Conservation (phyloP, 37 sponge, comb jelly and placozoan genomes). For the Sycon ciliatum region DNA sequence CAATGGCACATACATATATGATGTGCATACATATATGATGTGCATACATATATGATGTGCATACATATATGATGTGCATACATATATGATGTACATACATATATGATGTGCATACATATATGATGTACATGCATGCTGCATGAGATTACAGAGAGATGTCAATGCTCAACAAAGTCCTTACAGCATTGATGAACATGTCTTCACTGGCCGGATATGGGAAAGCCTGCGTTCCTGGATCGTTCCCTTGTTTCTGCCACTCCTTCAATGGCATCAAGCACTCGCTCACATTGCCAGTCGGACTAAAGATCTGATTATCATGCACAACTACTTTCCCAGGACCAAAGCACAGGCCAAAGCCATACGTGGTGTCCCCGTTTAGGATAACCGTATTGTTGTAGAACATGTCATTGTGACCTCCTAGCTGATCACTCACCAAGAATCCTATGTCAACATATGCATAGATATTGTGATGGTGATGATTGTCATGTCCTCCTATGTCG, state of each 20-base stretch:
- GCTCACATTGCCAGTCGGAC: constrained; percentile 50
- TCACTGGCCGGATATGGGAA: constrained; percentile 23
- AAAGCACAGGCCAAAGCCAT: constrained; percentile 32
- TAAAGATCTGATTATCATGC: constrained; percentile 42
- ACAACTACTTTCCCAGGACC: constrained; percentile 41
- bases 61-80: too few species aligned
- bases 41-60: too few species aligned
- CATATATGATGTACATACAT: too few species aligned
- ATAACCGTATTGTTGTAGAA: constrained; percentile 56
- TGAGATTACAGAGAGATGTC: too few species aligned
- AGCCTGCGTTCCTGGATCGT: constrained; percentile 47
- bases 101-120: too few species aligned
- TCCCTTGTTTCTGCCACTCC: constrained; percentile 48
- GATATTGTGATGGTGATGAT: constrained; percentile 32
- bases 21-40: too few species aligned
- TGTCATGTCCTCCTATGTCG: constrained; percentile 39
- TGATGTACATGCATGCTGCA: too few species aligned
- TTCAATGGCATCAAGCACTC: constrained; percentile 46
- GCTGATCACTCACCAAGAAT: constrained; percentile 26
- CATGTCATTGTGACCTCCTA: constrained; percentile 42
- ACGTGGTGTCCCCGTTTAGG: constrained; percentile 25
- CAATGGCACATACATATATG: too few species aligned
- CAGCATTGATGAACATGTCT: too few species aligned
- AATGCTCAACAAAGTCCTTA: too few species aligned
- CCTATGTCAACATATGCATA: constrained; percentile 35